A percentile compares a stretch with the other conserved stretches of the same genome.
These are phyloP conservation scores for Drosophila parabipectinata DNA, from an alignment of 1,140 invertebrate species.

Conservation along the genomic window DNA sequence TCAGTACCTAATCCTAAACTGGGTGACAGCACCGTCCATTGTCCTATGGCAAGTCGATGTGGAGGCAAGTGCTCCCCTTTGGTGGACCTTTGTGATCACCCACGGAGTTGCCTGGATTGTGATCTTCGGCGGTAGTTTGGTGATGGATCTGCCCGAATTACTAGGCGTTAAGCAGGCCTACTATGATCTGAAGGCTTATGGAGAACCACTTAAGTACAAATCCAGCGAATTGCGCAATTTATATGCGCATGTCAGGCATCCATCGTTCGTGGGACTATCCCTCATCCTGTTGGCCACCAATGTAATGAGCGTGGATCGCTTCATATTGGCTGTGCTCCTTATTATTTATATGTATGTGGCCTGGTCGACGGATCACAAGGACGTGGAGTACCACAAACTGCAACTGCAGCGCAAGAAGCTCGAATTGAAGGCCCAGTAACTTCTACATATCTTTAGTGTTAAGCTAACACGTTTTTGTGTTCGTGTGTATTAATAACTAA, in stretches of 20 bases:
- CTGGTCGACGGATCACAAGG: conserved; percentile 85
- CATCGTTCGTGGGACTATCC: conserved; percentile 78
- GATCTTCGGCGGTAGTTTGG: conserved; percentile 87
- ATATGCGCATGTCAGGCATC: conserved; percentile 77
- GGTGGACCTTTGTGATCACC: conserved; percentile 84
- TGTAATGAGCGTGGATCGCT: conserved; percentile 84
- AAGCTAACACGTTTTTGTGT: conserved; percentile 11
- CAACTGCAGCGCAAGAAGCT: conserved; percentile 67
- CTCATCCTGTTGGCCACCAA: conserved; percentile 74
- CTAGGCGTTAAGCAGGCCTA: conserved; percentile 86
- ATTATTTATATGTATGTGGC: conserved; percentile 85
- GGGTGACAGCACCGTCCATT: conserved; percentile 83
- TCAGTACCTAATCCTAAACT: conserved; percentile 83
- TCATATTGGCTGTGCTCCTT: conserved; percentile 84
- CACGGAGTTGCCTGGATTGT: conserved; percentile 86
- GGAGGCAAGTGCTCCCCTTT: conserved; percentile 76
- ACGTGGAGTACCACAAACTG: conserved; percentile 84
- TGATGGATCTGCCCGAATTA: conserved; percentile 87
- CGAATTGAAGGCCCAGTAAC: conserved; percentile 52
- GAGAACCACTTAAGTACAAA: conserved; percentile 65
- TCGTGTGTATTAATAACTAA: conserved; percentile 4
- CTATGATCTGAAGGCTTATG: conserved; percentile 65
- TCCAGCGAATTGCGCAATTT: conserved; percentile 67
- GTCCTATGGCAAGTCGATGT: conserved; percentile 85
- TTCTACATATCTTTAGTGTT: conserved; percentile 3